These are phyloP conservation scores for Endomychus coccineus DNA, from an alignment of 2,888 invertebrate genomes.

Conservation along the genomic window DNA sequence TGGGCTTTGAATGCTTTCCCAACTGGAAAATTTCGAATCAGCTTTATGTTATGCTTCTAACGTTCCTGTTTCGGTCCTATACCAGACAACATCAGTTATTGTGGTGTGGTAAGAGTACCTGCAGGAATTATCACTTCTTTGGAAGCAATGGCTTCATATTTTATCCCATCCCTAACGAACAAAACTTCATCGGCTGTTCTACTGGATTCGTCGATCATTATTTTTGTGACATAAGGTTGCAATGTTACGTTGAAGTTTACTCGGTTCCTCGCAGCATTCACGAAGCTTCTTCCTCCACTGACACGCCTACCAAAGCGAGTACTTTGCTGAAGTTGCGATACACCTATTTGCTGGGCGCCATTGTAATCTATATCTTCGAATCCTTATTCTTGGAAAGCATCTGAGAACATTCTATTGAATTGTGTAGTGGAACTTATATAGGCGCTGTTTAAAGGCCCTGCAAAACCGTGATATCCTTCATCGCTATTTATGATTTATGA, in stretches of 20 bases:
- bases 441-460: conserved; percentile 4
- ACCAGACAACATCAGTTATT: conserved; percentile 31
- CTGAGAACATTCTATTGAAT: conserved; percentile 54
- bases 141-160: conserved; percentile 57
- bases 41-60: conserved; percentile 20
- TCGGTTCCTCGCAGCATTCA: conserved; percentile 63
- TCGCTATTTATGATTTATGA: conserved; percentile 7
- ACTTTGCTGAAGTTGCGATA: conserved; percentile 55
- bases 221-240: conserved; percentile 63
- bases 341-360: conserved; percentile 59
- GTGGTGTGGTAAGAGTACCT: conserved; percentile 72
- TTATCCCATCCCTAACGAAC: conserved; percentile 60
- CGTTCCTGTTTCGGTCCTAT: conserved; percentile 29
- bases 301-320: conserved; percentile 68
- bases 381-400: conserved; percentile 68
- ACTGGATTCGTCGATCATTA: conserved; percentile 63
- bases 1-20: conserved; percentile 29
- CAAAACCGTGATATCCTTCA: conserved; percentile 6
- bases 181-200: conserved; percentile 60
- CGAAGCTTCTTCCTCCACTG: conserved; percentile 73
- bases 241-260: conserved; percentile 68
- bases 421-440: neutral
- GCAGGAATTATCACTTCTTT: conserved; percentile 80
- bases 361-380: conserved; percentile 72
- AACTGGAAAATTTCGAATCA: conserved; percentile 27